Evolutionary conservation across 1,140 invertebrate species (phyloP).

Genomic region (Drosophila triauraria): DNA sequence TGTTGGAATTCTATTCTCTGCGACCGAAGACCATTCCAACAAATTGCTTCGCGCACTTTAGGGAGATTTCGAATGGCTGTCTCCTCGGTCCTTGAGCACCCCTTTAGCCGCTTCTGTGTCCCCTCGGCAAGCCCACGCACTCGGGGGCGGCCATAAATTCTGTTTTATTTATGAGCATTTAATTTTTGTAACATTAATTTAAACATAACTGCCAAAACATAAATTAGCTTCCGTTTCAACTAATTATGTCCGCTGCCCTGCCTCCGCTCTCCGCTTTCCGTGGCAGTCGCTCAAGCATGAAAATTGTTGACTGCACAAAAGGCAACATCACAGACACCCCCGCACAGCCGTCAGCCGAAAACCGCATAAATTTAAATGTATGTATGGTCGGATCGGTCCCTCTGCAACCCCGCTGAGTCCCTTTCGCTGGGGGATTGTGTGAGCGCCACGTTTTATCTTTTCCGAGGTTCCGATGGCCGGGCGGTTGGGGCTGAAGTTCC

Average conservation of each 20-base stretch:
- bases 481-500: slow-evolving; percentile 12
- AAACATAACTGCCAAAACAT: slow-evolving; percentile 85
- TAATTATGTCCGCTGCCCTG: slow-evolving; percentile 70
- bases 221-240: slow-evolving; percentile 85
- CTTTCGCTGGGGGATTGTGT: slow-evolving; percentile 14
- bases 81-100: slow-evolving; percentile 14
- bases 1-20: slow-evolving; percentile 58
- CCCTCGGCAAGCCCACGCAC: slow-evolving; percentile 5
- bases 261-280: slow-evolving; percentile 17
- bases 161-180: slow-evolving; percentile 84
- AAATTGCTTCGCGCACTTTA: slow-evolving; percentile 77
- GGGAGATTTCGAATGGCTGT: slow-evolving; percentile 59
- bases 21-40: slow-evolving; percentile 37
- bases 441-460: slow-evolving; percentile 73
- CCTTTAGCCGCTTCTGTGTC: not conserved
- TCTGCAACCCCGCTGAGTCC: slow-evolving; percentile 4
- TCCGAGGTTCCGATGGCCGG: slow-evolving; percentile 4
- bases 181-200: slow-evolving; percentile 85
- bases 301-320: slow-evolving; percentile 83
- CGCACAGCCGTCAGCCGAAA: slow-evolving; percentile 32
- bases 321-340: slow-evolving; percentile 62
- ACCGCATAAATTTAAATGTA: slow-evolving; percentile 74
- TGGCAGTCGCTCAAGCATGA: slow-evolving; percentile 81
- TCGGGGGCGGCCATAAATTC: slow-evolving; percentile 62
- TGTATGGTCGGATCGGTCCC: slow-evolving; percentile 31